Percentiles rank a stretch among this genome's conserved stretches.
Conservation (phyloP, 2,888 invertebrate genomes). For the Apocheima hispidaria region DNA sequence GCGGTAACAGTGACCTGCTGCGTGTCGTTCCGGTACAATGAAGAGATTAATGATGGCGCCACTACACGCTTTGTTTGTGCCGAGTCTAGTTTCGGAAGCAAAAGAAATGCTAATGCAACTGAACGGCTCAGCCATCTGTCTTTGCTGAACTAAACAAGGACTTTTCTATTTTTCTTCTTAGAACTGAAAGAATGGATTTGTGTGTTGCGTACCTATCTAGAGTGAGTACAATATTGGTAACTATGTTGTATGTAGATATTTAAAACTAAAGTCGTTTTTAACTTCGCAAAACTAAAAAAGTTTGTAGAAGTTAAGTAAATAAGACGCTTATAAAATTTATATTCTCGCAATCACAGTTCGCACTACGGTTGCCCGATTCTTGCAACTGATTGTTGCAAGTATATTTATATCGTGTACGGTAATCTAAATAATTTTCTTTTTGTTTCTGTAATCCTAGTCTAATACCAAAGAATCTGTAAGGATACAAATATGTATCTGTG, state of each 20-base stretch:
- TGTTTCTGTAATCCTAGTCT: neutral
- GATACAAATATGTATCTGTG: neutral
- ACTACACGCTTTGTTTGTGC: neutral
- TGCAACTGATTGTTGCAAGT: neutral
- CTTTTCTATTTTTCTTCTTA: neutral
- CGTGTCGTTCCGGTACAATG: conserved; percentile 32
- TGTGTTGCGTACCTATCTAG: too few relatives aligned
- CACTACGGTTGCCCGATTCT: too few relatives aligned
- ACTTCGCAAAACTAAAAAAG: too few relatives aligned
- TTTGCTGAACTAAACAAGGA: neutral
- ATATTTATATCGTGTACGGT: neutral
- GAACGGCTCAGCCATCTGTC: neutral
- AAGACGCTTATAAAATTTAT: too few relatives aligned
- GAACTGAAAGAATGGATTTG: neutral
- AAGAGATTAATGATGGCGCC: conserved; percentile 29
- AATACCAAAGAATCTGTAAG: neutral
- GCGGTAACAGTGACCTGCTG: conserved; percentile 16
- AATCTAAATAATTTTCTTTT: too few relatives aligned
- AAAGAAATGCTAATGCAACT: conserved; percentile 10
- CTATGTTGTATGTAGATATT: too few relatives aligned
- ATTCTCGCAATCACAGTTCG: too few relatives aligned
- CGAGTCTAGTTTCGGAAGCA: neutral
- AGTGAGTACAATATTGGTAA: neutral
- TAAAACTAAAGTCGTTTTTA: too few relatives aligned
- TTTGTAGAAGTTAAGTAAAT: too few relatives aligned